These are phyloP conservation scores for Laterallus jamaicensis DNA, from an alignment of 2,113 vertebrate species.

Conservation along the genomic window DNA sequence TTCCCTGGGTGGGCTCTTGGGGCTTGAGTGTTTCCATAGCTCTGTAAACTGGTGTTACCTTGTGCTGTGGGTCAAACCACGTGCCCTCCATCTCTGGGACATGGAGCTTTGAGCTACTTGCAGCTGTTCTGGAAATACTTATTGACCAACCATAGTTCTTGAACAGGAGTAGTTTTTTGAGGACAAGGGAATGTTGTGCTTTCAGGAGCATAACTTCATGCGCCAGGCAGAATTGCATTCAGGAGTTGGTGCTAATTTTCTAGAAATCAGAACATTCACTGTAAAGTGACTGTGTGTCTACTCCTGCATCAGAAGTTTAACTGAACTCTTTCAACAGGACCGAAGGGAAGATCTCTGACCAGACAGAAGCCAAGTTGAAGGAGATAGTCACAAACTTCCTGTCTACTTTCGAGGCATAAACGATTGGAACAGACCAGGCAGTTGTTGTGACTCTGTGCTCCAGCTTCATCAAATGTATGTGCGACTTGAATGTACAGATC, in stretches of 20 bases:
- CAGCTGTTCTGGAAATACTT: neutral
- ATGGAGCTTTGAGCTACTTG: rapidly evolving
- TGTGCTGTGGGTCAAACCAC: rapidly evolving
- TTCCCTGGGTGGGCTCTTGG: neutral
- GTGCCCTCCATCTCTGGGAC: no score
- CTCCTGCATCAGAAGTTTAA: neutral
- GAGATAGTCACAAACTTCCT: slow-evolving; percentile 90
- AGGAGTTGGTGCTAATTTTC: neutral
- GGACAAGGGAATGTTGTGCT: rapidly evolving
- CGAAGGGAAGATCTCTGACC: slow-evolving; percentile 92
- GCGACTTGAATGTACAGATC: slow-evolving; percentile 83
- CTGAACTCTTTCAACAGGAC: slow-evolving; percentile 71
- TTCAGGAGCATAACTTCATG: neutral
- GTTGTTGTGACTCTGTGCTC: slow-evolving; percentile 60
- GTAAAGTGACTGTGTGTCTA: rapidly evolving
- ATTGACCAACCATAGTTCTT: neutral
- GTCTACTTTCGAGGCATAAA: slow-evolving; percentile 91
- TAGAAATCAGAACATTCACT: neutral
- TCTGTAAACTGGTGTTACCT: neutral
- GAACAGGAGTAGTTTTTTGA: no score
- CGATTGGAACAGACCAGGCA: slow-evolving; percentile 28
- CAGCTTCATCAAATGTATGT: slow-evolving; percentile 67
- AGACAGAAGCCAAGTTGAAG: slow-evolving; percentile 92
- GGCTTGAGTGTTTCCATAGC: neutral
- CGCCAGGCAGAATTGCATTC: neutral